Evolutionary conservation across 2,113 vertebrate species (phyloP).

Genomic region (Nothobranchius kuhntae): DNA sequence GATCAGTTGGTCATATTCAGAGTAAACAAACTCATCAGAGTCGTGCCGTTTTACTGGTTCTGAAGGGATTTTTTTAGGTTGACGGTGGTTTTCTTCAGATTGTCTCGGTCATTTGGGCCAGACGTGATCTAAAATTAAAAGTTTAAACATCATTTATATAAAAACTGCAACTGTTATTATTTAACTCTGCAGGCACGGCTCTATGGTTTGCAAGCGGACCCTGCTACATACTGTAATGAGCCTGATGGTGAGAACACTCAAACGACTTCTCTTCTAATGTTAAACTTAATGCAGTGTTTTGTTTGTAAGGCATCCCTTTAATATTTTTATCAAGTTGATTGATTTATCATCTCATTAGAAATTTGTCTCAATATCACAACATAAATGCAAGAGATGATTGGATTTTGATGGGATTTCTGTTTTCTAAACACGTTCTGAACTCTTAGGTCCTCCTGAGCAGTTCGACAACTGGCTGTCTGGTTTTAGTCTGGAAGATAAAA

Average conservation of each 20-base stretch:
- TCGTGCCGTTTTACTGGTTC: too few species aligned
- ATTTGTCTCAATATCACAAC: too few species aligned
- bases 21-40: too few species aligned
- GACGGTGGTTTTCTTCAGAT: background rate
- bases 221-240: conserved; percentile 98
- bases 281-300: background rate
- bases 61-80: too few species aligned
- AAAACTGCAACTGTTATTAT: background rate
- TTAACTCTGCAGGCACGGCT: conserved; percentile 88
- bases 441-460: conserved; percentile 86
- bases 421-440: background rate
- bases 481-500: conserved; percentile 90
- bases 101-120: conserved; percentile 1
- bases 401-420: too few species aligned
- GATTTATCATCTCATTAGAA: too few species aligned
- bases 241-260: conserved; percentile 84
- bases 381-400: too few species aligned
- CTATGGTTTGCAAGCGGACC: conserved; percentile 96
- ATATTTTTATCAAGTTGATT: too few species aligned
- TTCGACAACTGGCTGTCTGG: conserved; percentile 88
- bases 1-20: background rate
- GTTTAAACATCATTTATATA: background rate
- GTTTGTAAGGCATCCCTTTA: too few species aligned
- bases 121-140: background rate
- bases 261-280: background rate